These are phyloP conservation scores for Clitarchus hookeri DNA, from an alignment of 2,888 invertebrate species.

Conservation along the genomic window DNA sequence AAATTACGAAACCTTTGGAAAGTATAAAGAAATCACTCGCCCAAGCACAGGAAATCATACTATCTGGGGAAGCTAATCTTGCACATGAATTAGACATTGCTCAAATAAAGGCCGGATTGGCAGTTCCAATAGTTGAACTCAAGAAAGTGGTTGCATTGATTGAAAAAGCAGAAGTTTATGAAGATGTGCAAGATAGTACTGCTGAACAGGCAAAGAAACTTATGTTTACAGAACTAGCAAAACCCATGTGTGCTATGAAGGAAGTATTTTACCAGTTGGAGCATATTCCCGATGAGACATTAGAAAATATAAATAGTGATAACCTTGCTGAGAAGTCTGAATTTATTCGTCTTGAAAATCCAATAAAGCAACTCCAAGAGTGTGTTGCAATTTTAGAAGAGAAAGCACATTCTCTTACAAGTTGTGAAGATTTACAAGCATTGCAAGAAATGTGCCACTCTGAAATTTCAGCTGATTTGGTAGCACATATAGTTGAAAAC, in stretches of 20 bases:
- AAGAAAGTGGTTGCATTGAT: background rate
- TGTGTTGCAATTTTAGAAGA: conserved; percentile 50
- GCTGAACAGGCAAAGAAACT: background rate
- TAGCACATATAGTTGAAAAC: background rate
- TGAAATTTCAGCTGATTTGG: background rate
- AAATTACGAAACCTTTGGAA: background rate
- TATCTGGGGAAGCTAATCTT: background rate
- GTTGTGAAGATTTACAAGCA: background rate
- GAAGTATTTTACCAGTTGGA: conserved; percentile 57
- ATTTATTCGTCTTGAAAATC: background rate
- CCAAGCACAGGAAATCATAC: background rate
- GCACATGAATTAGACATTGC: background rate
- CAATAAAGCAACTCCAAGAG: background rate
- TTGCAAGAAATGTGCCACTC: background rate
- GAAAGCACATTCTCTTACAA: conserved; percentile 47
- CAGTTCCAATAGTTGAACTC: background rate
- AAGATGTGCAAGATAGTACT: background rate
- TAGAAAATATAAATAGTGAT: background rate
- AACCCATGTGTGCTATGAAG: conserved; percentile 45
- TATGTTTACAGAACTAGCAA: conserved; percentile 24
- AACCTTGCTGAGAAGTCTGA: background rate
- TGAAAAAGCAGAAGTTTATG: background rate
- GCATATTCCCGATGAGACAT: background rate
- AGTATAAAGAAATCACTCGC: background rate
- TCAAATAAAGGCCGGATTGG: background rate